Evolutionary conservation across 2,888 invertebrate genomes (phyloP).

Genomic region (Chrysotoxum bicinctum): DNA sequence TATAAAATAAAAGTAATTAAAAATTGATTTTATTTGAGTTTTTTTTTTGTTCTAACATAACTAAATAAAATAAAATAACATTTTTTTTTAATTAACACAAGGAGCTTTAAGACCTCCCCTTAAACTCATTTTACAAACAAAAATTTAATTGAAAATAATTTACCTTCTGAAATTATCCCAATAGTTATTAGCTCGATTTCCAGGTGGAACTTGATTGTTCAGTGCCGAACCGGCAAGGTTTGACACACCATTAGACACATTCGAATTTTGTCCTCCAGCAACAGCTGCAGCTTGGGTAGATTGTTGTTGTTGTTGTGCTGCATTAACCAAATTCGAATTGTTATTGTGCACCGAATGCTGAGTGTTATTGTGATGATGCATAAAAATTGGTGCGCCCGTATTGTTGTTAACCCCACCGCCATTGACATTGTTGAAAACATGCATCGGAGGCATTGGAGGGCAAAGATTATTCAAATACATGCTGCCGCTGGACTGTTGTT

Average conservation of each 20-base stretch:
- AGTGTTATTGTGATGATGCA: constrained; percentile 81
- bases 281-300: constrained; percentile 45
- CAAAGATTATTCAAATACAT: constrained; percentile 59
- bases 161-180: constrained; percentile 97
- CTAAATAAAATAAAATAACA: constrained; percentile 52
- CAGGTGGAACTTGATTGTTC: constrained; percentile 95
- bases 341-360: constrained; percentile 78
- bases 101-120: neutral
- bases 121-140: constrained; percentile 19
- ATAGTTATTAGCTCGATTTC: constrained; percentile 95
- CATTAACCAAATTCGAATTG: constrained; percentile 80
- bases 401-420: constrained; percentile 75
- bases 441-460: constrained; percentile 68
- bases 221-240: constrained; percentile 81
- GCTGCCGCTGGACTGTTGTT: constrained; percentile 50
- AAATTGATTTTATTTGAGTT: constrained; percentile 32
- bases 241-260: constrained; percentile 76
- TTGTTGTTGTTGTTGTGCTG: constrained; percentile 76
- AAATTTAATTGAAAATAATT: constrained; percentile 74
- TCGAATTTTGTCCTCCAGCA: constrained; percentile 52
- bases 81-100: neutral
- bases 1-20: constrained; percentile 34
- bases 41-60: constrained; percentile 41
- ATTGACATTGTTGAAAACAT: constrained; percentile 63
- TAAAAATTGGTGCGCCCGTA: constrained; percentile 78